Conservation (phyloP, 2,888 invertebrate species). For the Cerastis leucographa region DNA sequence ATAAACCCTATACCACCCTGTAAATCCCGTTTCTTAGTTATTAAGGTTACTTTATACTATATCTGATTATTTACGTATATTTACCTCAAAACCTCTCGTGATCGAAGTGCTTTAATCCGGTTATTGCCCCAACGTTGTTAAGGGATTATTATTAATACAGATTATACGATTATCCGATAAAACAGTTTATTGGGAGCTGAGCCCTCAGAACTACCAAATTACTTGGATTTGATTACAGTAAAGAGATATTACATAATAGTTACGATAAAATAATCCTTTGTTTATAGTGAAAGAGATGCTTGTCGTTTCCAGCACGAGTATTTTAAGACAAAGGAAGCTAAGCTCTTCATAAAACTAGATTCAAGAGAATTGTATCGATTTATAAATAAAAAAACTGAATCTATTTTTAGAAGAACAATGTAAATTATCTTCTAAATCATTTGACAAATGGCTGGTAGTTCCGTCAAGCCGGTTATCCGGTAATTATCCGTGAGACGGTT, state of each 20-base stretch:
- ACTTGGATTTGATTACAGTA: slow-evolving; percentile 42
- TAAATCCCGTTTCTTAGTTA: not conserved
- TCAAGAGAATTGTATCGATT: not conserved
- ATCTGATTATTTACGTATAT: not conserved
- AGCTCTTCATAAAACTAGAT: not conserved
- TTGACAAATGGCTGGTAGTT: slow-evolving; percentile 22
- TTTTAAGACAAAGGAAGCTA: not conserved
- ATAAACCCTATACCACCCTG: not conserved
- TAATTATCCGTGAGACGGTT: slow-evolving; percentile 43
- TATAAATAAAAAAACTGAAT: not conserved
- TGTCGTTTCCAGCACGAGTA: not conserved
- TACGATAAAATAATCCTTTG: slow-evolving; percentile 7
- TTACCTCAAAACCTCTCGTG: slow-evolving; percentile 16
- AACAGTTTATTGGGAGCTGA: slow-evolving; percentile 55
- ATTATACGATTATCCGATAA: slow-evolving; percentile 56
- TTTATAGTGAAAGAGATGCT: not conserved
- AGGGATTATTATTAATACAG: slow-evolving; percentile 62
- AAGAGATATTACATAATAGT: not conserved
- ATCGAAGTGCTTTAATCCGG: slow-evolving; percentile 38
- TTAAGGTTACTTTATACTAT: not conserved
- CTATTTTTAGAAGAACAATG: slow-evolving; percentile 1
- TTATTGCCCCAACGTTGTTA: slow-evolving; percentile 45
- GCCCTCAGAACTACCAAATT: slow-evolving; percentile 46
- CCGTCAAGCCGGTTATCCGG: slow-evolving; percentile 26
- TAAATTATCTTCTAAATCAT: not conserved